These are phyloP conservation scores for Itoplectis maculator DNA, from an alignment of 2,888 invertebrate species.

Conservation along the genomic window DNA sequence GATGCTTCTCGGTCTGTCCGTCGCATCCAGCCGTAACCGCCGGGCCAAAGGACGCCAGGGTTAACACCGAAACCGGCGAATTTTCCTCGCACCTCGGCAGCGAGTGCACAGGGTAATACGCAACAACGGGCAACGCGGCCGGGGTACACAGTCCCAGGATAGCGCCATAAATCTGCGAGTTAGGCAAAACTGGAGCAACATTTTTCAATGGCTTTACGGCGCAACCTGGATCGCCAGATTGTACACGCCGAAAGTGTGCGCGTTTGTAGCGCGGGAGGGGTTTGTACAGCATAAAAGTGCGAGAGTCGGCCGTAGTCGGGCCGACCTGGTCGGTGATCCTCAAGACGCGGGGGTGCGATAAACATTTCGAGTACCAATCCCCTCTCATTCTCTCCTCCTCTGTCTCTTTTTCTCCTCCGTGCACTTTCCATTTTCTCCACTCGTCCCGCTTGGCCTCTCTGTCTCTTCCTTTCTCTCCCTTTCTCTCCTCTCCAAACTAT, in stretches of 20 bases:
- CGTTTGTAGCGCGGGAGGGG: background rate
- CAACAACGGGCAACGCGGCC: background rate
- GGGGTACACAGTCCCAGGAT: constrained; percentile 59
- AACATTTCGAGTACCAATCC: constrained; percentile 61
- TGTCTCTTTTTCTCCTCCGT: no score
- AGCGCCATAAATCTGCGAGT: constrained; percentile 76
- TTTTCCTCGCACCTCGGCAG: background rate
- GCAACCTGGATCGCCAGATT: constrained; percentile 32
- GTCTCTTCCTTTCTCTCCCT: background rate
- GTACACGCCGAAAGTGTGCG: background rate
- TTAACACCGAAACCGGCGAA: constrained; percentile 19
- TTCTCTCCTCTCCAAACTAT: background rate
- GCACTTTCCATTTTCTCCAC: no score
- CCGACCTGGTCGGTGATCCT: constrained; percentile 22
- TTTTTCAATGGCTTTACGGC: constrained; percentile 74
- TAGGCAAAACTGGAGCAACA: constrained; percentile 79
- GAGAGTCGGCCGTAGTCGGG: constrained; percentile 23
- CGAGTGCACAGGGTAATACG: constrained; percentile 14
- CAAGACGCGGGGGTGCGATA: constrained; percentile 63
- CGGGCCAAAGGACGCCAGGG: constrained; percentile 18
- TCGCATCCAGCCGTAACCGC: background rate
- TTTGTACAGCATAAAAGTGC: constrained; percentile 32
- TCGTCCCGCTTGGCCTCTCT: no score
- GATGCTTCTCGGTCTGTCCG: background rate
- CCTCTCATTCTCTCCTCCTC: constrained; percentile 1